Evolutionary conservation across 2,888 invertebrate genomes (phyloP).

Genomic region (Lithodes maja): DNA sequence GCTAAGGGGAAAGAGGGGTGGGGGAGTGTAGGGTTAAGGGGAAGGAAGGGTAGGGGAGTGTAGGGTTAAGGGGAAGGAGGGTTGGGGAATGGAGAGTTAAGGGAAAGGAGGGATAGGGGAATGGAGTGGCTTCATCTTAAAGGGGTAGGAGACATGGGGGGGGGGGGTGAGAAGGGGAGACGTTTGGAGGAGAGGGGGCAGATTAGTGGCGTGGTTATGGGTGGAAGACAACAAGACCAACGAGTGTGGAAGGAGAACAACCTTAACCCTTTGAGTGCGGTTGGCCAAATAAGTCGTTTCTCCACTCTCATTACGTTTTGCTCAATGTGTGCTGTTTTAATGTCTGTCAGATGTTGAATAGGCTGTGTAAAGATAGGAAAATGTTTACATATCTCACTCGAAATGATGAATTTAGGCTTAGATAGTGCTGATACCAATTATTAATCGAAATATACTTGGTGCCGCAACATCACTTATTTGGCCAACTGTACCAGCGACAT

Average conservation of each 20-base stretch:
- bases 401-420: no score
- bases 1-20: not conserved
- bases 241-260: not conserved
- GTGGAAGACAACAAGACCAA: not conserved
- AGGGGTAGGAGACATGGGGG: not conserved
- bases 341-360: no score
- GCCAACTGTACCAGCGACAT: no score
- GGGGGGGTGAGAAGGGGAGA: not conserved
- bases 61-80: not conserved
- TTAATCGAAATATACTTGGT: no score
- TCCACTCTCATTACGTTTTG: no score
- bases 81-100: not conserved
- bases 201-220: not conserved
- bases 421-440: no score
- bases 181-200: not conserved
- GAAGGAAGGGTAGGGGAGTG: not conserved
- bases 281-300: no score
- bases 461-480: no score
- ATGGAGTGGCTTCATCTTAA: not conserved
- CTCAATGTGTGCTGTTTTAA: no score
- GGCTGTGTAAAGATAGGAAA: no score
- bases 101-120: not conserved
- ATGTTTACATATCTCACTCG: no score
- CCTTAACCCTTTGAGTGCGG: no score
- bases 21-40: not conserved